Base-by-base conservation (phyloP, 2,888 invertebrate genomes). In the Pterostichus niger region DNA sequence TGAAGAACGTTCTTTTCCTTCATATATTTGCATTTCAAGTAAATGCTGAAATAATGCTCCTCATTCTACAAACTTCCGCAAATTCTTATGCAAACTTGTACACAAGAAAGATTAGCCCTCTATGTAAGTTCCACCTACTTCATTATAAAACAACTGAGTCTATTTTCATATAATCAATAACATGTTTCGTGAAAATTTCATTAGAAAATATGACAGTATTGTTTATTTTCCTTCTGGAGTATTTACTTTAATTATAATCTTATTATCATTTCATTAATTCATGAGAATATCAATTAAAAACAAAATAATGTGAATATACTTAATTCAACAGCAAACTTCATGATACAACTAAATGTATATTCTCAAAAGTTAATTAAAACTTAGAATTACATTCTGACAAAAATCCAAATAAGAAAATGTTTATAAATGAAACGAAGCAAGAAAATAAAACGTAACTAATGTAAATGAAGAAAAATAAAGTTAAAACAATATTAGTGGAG, bases 341-440 rank as follows among this genome's bases (percentile, higher is more conserved):
- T 71, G 9, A 71, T 6, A 35, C 46, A 71, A 71, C 68, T 68
- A 68, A 68, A 5, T 13, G 71, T 15, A n/a, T 40, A 71, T 40
- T 40, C 40, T 40, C 40, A 40, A 17, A 71, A 71, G 71, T 71
- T 71, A 71, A 71, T 71, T 71, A 44, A 77, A 56, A 77, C 77
- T 77, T 77, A 13, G 15, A 77, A 77, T 77, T 77, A 56, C 76
- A 77, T 77, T 54, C 13, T 2, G 31, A 33, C 10, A 75, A 75
- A 75, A 75, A 75, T 13, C 9, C n/a, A 24, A 49, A 31, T 59
- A 54, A 13, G 54, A 15, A 13, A 31, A 40, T 40, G 17, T 46
- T 40, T 13, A 71, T 35, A 71, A 71, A 44, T 44, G n/a, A 11
- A 40, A 7, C 40, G 10, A 7, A 11, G 33, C 35, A 75, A 11